Base-by-base conservation (phyloP, 2,113 vertebrate species). In the Laterallus jamaicensis region DNA sequence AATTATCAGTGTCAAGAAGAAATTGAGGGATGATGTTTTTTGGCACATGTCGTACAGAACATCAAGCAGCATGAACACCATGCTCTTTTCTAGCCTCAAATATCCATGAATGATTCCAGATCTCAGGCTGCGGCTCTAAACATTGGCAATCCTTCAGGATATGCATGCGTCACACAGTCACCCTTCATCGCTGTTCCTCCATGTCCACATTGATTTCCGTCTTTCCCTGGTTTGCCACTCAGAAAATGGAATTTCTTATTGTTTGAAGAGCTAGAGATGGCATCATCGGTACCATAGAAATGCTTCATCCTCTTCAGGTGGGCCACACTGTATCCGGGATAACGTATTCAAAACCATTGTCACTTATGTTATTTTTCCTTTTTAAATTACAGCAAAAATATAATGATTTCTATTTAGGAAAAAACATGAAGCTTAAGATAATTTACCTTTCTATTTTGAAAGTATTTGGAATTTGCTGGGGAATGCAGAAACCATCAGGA, bases 311-410 rank as follows among this genome's bases (percentile, higher is more conserved):
- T 90, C 24, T 86, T 47, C 39, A 35, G 20, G 29, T 7, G 50
- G 35, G 25, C 20, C 29, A 82, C 10, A 44, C 3, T 32, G 12
- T 28, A 11, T 40, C 37, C 3, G 9, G 32, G 22, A 47, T 14
- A 82, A 82, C 0, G 7, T 9, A 68, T 62, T 95, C 73, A 91
- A 76, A 96, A 92, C 21, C 79, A 85, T 85, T 59, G 68, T 62
- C 44, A 90, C 37, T 74, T 96, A 94, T 91, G 54, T 52, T 85
- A 49, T 67, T 86, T 73, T 79, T 97, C 55, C 58, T 95, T 96
- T 93, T 95, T 86, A 89, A 91, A 80, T 69, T 70, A 77, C 54
- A 78, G 63, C 40, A 91, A 79, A 79, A 77, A 87, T 67, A 44
- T 8, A 94, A 77, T 88, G 35, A 93, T 50, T 82, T 64, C 70